Base-by-base conservation (phyloP, 2,888 invertebrate species). In the Embidobia sp. region DNA sequence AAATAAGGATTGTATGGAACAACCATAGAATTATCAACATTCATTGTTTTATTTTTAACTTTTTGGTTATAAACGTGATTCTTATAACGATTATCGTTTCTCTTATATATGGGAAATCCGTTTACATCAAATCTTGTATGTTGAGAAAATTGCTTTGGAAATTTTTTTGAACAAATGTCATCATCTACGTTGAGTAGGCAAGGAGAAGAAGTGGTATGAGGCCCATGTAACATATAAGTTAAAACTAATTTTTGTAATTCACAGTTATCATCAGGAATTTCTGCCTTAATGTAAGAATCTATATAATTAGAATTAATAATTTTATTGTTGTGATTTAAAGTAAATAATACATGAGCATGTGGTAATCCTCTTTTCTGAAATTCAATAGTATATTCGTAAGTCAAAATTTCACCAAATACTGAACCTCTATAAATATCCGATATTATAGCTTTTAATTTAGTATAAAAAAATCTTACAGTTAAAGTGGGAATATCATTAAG, bases 1-100 rank as follows among this genome's bases (percentile, higher is more conserved):
- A 70, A n/a, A 46, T 19, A n/a, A 6, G 59, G 10, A 63, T 75
- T 79, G 19, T 51, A 51, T 1, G 33, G 19, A 11, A 33, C 51
- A 19, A 33, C 19, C 19, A 53, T 53, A 10, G 53, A 37, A 37
- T 53, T 53, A 26, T 53, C 31, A 10, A 48, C 48, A 22, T 31
- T 15, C 13, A 77, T 27, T 15, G 10, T 26, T 59, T 73, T 7
- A 8, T 22, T 42, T 16, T 61, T 46, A 22, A 67, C 10, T 19
- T 22, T 8, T 44, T 44, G 22, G 6, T 44, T 44, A 44, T 44
- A 44, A 11, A 11, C 2, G 22, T 19, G 4, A 4, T 22, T 22
- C 22, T 22, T 19, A 44, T 44, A 6, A 22, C 7, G 5, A 49
- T 49, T 49, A 33, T 49, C 15, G 1, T 6, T 18, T 5, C 49